Evolutionary conservation across 2,888 invertebrate species (phyloP), one percentile per base, ranked within the genome.

Genomic region (Oscheius sp.): DNA sequence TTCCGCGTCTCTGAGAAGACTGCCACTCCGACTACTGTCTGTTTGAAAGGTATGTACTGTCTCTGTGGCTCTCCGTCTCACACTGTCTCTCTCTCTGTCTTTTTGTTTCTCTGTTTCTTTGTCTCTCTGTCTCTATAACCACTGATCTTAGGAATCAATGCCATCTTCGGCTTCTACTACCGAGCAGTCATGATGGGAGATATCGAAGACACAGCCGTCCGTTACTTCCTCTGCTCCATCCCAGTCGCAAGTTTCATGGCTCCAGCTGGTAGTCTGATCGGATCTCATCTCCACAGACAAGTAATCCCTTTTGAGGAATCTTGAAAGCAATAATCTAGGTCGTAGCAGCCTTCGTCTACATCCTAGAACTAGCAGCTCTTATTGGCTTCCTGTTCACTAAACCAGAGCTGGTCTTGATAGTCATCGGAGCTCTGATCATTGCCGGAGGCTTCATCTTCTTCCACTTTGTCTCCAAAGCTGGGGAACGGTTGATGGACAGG

Each of bases 11-110:
- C 79, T 32, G 87, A 87, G 68, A 89, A 89, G 76, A 86, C 86
- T 2, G 89, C 89, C 32, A 89, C 89, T 10, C 89, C 89, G 35
- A 89, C 89, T 2, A 87, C 89, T 2, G 88, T 89, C 29, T 83
- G 87, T n/a, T 77, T 88, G 11, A 89, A 89, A 86, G 89, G 82
- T 83, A 51, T 75, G 70, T 21, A 21, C 21, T 21, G 21, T 21
- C 21, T 21, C 21, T 21, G 0, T 21, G 21, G 21, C 21, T 21
- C 21, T 21, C 21, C 21, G 21, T 21, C 21, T 21, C 21, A 21
- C 21, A 21, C 21, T 21, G 21, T 21, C 21, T 21, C 21, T 21
- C 21, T 21, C 21, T 21, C 21, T 21, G 21, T 21, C 21, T 21
- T 21, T 21, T 21, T 21, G 21, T 21, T 21, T 21, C 21, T 21